These are phyloP conservation scores for Epizoanthus fatuus DNA, from an alignment of 92 coral and sea anemone genomes.

Conservation along the genomic window DNA sequence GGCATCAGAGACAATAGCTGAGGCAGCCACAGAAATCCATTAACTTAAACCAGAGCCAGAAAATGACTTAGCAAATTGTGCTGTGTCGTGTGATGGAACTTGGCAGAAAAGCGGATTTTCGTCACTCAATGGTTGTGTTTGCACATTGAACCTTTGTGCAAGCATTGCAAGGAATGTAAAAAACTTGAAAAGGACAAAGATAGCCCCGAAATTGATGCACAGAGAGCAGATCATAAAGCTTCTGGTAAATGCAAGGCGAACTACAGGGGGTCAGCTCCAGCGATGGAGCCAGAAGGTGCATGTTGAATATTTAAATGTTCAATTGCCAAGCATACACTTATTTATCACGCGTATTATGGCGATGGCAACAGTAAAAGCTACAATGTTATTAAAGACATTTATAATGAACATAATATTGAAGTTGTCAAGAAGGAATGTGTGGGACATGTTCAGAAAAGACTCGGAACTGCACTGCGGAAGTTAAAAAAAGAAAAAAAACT, in stretches of 20 bases:
- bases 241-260: too few species aligned
- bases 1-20: background rate
- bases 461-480: conserved; percentile 40
- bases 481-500: conserved; percentile 48
- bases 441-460: conserved; percentile 53
- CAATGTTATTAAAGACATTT: conserved; percentile 37
- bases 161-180: too few species aligned
- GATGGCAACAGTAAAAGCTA: conserved; percentile 36
- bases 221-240: too few species aligned
- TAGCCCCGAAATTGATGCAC: too few species aligned
- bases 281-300: conserved; percentile 20
- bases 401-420: conserved; percentile 16
- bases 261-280: too few species aligned
- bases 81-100: too few species aligned
- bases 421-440: conserved; percentile 55
- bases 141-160: too few species aligned
- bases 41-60: too few species aligned
- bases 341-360: conserved; percentile 14
- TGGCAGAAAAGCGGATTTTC: too few species aligned
- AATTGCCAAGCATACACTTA: background rate
- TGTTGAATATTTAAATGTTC: background rate
- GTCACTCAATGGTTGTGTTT: too few species aligned
- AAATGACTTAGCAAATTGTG: too few species aligned
- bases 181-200: too few species aligned
- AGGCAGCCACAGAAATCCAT: conserved; percentile 12